Conservation (phyloP, 2,113 vertebrate genomes). For the Cricetomys ansorgei region DNA sequence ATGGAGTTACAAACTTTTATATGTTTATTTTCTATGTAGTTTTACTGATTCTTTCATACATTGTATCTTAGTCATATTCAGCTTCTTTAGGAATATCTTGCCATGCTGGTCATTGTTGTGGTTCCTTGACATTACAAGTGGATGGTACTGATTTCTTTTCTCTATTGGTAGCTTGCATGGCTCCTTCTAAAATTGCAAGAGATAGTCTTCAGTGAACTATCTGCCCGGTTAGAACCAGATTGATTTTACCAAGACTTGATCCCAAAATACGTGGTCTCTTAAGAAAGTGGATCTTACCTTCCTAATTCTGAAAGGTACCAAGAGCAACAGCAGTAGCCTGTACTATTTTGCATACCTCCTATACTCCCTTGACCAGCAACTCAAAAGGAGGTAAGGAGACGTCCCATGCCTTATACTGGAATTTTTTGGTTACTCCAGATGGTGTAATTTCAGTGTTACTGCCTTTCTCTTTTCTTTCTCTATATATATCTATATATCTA, state of each 20-base stretch:
- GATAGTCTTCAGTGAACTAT: not conserved
- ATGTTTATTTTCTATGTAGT: not conserved
- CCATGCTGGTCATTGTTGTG: not conserved
- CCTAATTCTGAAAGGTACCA: not conserved
- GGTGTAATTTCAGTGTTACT: not conserved
- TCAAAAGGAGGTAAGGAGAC: not conserved
- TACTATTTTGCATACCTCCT: not conserved
- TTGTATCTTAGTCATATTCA: not conserved
- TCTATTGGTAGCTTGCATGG: not conserved
- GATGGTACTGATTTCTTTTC: not conserved
- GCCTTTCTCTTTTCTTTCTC: not conserved
- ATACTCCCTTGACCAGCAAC: not conserved
- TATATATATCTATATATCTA: not conserved
- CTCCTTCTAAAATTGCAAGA: not conserved
- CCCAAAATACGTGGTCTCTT: not conserved
- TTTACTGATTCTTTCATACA: not conserved
- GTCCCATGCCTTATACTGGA: not conserved
- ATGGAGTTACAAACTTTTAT: not conserved
- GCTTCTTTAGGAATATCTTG: not conserved
- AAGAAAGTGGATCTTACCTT: not conserved
- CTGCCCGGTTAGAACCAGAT: not conserved
- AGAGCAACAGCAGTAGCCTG: not conserved
- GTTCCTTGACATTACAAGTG: not conserved
- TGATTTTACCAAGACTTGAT: not conserved
- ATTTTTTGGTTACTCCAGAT: not conserved